Conservation (phyloP, 2,888 invertebrate genomes). For the Lobophora halterata region DNA sequence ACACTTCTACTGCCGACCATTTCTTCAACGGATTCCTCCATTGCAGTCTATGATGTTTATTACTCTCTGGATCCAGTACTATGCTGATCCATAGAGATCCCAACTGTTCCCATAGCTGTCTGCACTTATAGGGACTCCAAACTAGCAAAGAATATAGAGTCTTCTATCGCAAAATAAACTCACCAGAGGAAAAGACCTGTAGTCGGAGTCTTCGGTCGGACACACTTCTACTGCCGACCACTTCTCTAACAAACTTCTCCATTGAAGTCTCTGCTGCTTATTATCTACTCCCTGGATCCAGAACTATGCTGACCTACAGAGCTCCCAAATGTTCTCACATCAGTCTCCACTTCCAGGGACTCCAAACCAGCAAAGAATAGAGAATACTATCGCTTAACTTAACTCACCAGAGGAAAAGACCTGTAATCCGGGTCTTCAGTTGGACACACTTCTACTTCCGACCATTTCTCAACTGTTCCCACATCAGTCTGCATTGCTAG, state of each 20-base stretch:
- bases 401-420: constrained; percentile 71
- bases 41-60: constrained; percentile 82
- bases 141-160: too few relatives aligned
- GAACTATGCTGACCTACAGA: constrained; percentile 91
- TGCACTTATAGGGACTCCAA: too few relatives aligned
- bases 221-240: constrained; percentile 91
- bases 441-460: constrained; percentile 88
- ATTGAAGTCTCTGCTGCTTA: constrained; percentile 83
- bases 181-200: constrained; percentile 74
- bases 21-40: constrained; percentile 87
- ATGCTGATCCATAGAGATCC: constrained; percentile 93
- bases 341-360: constrained; percentile 91
- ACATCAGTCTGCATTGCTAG: constrained; percentile 91
- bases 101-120: constrained; percentile 92
- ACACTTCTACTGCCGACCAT: constrained; percentile 89
- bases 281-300: constrained; percentile 89
- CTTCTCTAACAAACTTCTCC: constrained; percentile 86
- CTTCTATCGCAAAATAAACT: too few relatives aligned
- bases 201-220: constrained; percentile 91
- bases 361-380: too few relatives aligned
- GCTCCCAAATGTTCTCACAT: constrained; percentile 93
- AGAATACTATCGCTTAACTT: too few relatives aligned
- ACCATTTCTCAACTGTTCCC: constrained; percentile 94
- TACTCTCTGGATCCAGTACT: constrained; percentile 89
- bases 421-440: constrained; percentile 90